Base-by-base conservation (phyloP, 2,888 invertebrate species). In the Macroteleia sp. region DNA sequence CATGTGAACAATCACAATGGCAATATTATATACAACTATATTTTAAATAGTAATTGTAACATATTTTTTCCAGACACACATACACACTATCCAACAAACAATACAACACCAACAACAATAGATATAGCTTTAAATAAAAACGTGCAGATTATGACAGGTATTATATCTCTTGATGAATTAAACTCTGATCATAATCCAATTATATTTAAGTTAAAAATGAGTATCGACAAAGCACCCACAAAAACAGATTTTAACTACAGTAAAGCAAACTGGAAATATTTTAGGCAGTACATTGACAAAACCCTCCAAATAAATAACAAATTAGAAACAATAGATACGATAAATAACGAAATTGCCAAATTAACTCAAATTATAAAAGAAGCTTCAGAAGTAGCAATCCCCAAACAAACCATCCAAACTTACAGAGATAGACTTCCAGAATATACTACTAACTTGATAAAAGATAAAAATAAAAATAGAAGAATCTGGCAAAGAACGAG, bases 51-150 rank as follows among this genome's bases (percentile, higher is more conserved):
- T 36, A 83, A 81, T 28, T 81, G 71, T 22, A 52, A 1, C 1
- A 25, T 85, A 1, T 19, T 78, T 12, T 81, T 52, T 46, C 77
- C 83, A 2, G 41, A 81, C n/a, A 70, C 76, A 52, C 83, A 81
- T 0, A 86, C 83, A 9, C 71, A 81, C 17, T 83, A 66, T 28
- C 83, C 84, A 5, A 83, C 83, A 0, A 83, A 86, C 25, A 56
- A 50, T 8, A 83, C 84, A 36, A 71, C 83, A 10, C 20, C n/a
- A n/a, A n/a, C n/a, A n/a, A n/a, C n/a, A n/a, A n/a, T n/a, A n/a
- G n/a, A n/a, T n/a, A n/a, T n/a, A n/a, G n/a, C n/a, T n/a, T n/a
- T n/a, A n/a, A n/a, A n/a, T n/a, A n/a, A n/a, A n/a, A n/a, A n/a
- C n/a, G n/a, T n/a, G n/a, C n/a, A n/a, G n/a, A n/a, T n/a, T n/a